Conservation (phyloP, 2,888 invertebrate species). For the Tenthredo notha region DNA sequence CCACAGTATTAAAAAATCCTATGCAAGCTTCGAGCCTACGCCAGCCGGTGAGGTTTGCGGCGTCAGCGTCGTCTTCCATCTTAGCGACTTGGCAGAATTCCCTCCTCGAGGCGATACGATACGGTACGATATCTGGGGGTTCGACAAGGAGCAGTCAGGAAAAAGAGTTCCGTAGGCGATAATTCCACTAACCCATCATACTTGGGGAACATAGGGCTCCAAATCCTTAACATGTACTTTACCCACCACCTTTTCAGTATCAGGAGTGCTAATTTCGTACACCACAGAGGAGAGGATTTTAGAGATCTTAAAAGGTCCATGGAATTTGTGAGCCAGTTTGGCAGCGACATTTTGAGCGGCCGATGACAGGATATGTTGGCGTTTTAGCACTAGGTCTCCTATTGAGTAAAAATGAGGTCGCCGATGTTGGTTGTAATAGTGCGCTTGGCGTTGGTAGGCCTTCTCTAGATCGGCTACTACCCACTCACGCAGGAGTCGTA, state of each 20-base stretch:
- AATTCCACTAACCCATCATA: background rate
- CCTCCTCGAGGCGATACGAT: background rate
- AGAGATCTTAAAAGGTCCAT: constrained; percentile 56
- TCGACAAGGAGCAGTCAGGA: background rate
- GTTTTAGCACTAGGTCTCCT: constrained; percentile 54
- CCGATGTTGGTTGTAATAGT: background rate
- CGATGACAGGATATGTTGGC: constrained; percentile 54
- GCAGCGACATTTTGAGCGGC: constrained; percentile 56
- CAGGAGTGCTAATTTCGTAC: background rate
- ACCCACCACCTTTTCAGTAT: background rate
- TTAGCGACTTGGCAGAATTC: too few relatives aligned
- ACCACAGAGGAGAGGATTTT: constrained; percentile 47
- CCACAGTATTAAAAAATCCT: too few relatives aligned
- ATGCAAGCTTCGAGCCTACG: too few relatives aligned
- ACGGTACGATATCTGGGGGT: background rate
- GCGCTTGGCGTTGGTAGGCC: background rate
- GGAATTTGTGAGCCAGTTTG: constrained; percentile 58
- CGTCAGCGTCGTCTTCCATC: background rate
- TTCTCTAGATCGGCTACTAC: background rate
- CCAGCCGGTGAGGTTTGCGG: background rate
- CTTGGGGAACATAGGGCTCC: constrained; percentile 10
- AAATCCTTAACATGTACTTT: constrained; percentile 44
- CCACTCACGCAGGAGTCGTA: too few relatives aligned
- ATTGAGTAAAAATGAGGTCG: background rate
- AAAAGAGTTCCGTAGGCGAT: background rate